Conservation (phyloP, 2,888 invertebrate species). For the Margaritifera margaritifera region DNA sequence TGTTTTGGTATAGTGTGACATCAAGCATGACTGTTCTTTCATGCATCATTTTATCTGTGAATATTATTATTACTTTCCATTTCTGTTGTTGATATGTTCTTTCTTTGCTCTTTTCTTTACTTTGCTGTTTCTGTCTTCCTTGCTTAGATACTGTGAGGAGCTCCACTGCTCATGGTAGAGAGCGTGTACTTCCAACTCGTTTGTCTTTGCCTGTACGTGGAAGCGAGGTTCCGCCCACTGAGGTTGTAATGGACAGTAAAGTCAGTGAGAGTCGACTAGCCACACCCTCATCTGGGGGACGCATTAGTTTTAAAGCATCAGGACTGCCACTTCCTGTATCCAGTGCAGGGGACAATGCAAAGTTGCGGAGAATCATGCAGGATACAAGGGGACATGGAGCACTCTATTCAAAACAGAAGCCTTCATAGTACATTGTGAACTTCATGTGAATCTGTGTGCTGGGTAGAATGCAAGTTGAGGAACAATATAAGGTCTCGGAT, state of each 20-base stretch:
- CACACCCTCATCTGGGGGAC: conserved; percentile 66
- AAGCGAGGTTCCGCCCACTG: conserved; percentile 47
- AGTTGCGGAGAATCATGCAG: conserved; percentile 55
- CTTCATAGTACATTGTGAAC: background rate
- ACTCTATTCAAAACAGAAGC: conserved; percentile 1
- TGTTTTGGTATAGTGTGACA: background rate
- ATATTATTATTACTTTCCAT: conserved; percentile 5
- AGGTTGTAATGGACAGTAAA: conserved; percentile 39
- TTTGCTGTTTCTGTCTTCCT: conserved; percentile 35
- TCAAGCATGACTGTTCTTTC: background rate
- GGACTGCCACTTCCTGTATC: conserved; percentile 64
- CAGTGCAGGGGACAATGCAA: conserved; percentile 57
- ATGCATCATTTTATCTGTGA: background rate
- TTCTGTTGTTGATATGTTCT: conserved; percentile 4
- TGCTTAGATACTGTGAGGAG: conserved; percentile 50
- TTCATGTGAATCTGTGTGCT: background rate
- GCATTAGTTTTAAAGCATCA: conserved; percentile 64
- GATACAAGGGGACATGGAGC: conserved; percentile 36
- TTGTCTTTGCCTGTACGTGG: conserved; percentile 53
- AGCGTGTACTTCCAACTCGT: conserved; percentile 55
- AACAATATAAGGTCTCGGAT: no score
- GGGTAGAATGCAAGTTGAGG: background rate
- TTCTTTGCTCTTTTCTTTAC: conserved; percentile 1
- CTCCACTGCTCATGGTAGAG: conserved; percentile 55
- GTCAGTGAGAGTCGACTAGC: conserved; percentile 63